Conservation (phyloP, 2,797 vertebrate genomes). For the Phalanger gymnotis region DNA sequence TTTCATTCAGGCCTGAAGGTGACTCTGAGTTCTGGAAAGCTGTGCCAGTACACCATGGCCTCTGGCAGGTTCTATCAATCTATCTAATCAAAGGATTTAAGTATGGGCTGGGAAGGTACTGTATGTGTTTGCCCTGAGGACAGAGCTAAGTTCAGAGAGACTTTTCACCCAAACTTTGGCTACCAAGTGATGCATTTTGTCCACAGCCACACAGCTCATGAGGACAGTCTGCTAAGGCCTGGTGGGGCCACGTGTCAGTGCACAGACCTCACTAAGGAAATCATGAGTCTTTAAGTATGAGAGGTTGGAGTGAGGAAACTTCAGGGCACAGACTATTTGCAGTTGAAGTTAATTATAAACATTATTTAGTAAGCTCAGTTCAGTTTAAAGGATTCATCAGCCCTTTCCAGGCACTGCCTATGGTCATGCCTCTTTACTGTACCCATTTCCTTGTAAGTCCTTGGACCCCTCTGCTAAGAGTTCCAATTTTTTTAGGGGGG, state of each 20-base stretch:
- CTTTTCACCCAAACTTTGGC: too few relatives aligned
- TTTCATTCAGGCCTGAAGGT: not conserved
- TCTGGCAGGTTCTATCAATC: not conserved
- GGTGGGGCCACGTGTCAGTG: not conserved
- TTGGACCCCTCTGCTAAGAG: slow-evolving; percentile 37
- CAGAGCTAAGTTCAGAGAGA: not conserved
- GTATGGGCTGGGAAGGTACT: not conserved
- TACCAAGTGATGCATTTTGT: not conserved
- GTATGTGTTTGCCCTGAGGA: not conserved
- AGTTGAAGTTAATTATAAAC: not conserved
- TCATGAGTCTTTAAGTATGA: not conserved
- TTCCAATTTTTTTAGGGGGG: too few relatives aligned
- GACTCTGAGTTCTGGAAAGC: not conserved
- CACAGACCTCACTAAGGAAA: not conserved
- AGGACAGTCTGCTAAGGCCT: not conserved
- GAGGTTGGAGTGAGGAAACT: not conserved
- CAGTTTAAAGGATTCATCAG: not conserved
- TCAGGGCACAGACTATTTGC: not conserved
- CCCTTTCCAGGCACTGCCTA: slow-evolving; percentile 21
- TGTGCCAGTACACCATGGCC: not conserved
- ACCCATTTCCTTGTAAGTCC: not conserved
- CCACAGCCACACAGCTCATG: not conserved
- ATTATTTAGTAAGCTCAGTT: not conserved
- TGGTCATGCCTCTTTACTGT: not conserved
- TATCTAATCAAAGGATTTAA: not conserved